Base-by-base conservation (phyloP, 2,888 invertebrate species). In the Epiblema foenella region DNA sequence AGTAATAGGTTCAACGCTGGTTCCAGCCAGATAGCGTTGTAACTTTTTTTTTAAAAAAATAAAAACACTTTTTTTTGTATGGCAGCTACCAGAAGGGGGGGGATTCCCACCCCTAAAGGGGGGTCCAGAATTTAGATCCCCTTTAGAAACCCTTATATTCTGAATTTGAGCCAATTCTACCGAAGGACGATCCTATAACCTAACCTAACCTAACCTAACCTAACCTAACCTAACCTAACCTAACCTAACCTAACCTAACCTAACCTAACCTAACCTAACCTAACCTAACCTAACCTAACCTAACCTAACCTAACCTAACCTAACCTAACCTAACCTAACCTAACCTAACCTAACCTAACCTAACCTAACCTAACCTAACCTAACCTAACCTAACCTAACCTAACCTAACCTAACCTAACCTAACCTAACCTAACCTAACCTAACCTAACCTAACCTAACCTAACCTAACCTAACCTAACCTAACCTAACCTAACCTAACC, bases 301-400 rank as follows among this genome's bases (percentile, higher is more conserved):
- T 68, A 60, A 60, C 68, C 68, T 57, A 57, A 57, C 49, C 60
- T 33, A 49, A 42, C 49, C 49, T 51, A 51, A 51, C 49, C 49
- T 51, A 63, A 63, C 49, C 49, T 51, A 63, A 63, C 49, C 42
- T 46, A 63, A 63, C 52, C 52, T 39, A 65, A 65, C 65, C 65
- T 65, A 65, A 54, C 65, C 56, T 56, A 65, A 54, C 65, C 52
- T 49, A 65, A 56, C 65, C 69, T 57, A 63, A 63, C 69, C 57
- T 49, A 69, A 56, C 69, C 67, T 59, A 65, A 69, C 64, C 66
- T 73, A 75, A 71, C 71, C 71, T 73, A 73, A 73, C 70, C 74
- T 73, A 75, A 73, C 73, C 74, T 73, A 75, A 75, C 74, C 73
- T 73, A 75, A 72, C 72, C 72, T 74, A 76, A 72, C 74, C 74